Evolutionary conservation across 2,113 vertebrate genomes (phyloP), one percentile per base, ranked within the genome.

Genomic region (Notothenia rossii): DNA sequence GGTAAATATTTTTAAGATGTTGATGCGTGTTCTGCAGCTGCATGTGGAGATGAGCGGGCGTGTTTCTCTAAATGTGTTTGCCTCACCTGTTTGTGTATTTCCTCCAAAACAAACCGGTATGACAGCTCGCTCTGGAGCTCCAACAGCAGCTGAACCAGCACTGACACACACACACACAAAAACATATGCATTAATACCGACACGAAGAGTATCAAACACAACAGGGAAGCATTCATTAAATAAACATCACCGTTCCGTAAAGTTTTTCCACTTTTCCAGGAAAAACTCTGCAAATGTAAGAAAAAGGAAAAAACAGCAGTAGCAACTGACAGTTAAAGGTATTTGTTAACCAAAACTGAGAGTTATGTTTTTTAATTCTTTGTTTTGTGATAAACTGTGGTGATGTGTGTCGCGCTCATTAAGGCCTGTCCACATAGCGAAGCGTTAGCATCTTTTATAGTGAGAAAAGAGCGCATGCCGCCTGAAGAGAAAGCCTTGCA

Each of bases 1-100:
- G 78, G 36, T 83, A 29, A 84, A 86, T 59, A 13, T 62, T 86
- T 86, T 82, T 11, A 83, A 15, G 20, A 68, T 70, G 66, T 45
- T 18, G n/a, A 48, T 36, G 20, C 10, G 7, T 64, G 78, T 78
- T 22, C 50, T 15, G 53, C 14, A 55, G 18, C 56, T 75, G 51
- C 36, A 1, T 22, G 58, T 76, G 72, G 45, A 58, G 43, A 65
- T 18, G 49, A 72, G 45, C 15, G 63, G 60, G 51, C 63, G 66
- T 46, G 45, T 51, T 51, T 66, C 22, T 29, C 7, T 70, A 22
- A 67, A 56, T 56, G 48, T 72, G 77, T 75, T 53, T 64, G 22
- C 92, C 95, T 95, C 88, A 99, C 98, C 96, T 97, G 94, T 83
- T 94, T 96, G 75, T 96, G 92, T 79, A 96, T 96, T 81, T 95